Evolutionary conservation across 2,888 invertebrate species (phyloP).

Genomic region (Xanthostigma xanthostigma): DNA sequence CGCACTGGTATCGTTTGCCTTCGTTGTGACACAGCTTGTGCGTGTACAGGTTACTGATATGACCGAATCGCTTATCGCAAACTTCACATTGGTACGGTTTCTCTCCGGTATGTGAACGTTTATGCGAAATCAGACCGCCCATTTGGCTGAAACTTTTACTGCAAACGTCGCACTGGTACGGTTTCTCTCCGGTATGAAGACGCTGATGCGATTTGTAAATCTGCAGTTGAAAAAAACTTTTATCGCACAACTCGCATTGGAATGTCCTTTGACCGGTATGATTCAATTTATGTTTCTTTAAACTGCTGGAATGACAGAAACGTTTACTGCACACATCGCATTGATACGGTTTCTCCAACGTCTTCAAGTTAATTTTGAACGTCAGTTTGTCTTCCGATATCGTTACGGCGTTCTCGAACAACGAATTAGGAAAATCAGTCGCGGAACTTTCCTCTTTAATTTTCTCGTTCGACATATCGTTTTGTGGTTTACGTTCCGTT

Average conservation of each 20-base stretch:
- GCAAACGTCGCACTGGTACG: no score
- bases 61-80: constrained; percentile 28
- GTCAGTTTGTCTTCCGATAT: no score
- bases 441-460: no score
- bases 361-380: no score
- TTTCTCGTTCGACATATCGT: no score
- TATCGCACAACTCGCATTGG: constrained; percentile 26
- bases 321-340: constrained; percentile 41
- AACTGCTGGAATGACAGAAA: constrained; percentile 38
- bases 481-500: no score
- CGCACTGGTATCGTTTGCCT: constrained; percentile 26
- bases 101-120: constrained; percentile 11
- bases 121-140: constrained; percentile 27
- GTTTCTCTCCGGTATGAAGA: no score
- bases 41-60: constrained; percentile 26
- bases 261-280: constrained; percentile 28
- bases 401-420: no score
- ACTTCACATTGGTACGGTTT: constrained; percentile 27
- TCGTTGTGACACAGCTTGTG: constrained; percentile 26
- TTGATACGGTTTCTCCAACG: constrained; percentile 20
- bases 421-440: no score
- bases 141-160: constrained; percentile 14
- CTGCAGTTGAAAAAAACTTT: constrained; percentile 19
- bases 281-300: constrained; percentile 30
- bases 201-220: constrained; percentile 18